A percentile compares a stretch with the other conserved stretches of the same genome.
Evolutionary conservation across 2,113 vertebrate genomes (phyloP).

Genomic region (Vidua macroura): DNA sequence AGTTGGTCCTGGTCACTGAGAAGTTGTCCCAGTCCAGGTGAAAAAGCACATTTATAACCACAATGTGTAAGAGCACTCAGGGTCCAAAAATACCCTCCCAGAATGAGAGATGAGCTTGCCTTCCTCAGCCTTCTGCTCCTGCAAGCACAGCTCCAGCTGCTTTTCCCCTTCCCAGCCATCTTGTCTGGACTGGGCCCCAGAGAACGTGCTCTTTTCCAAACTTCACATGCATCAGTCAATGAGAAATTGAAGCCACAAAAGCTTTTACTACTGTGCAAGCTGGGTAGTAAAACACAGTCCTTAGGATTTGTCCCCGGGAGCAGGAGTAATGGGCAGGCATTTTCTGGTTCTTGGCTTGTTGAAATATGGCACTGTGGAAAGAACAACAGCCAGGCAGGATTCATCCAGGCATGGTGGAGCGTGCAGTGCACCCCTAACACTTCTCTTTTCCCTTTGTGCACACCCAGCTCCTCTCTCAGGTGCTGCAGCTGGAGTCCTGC

Average conservation of each 20-base stretch:
- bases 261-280: neutral
- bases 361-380: neutral
- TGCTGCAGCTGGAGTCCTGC: conserved; percentile 78
- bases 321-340: neutral
- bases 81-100: neutral
- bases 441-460: neutral
- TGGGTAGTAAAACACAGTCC: neutral
- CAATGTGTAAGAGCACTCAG: accelerated
- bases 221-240: neutral
- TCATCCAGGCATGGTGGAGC: neutral
- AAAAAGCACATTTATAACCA: neutral
- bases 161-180: neutral
- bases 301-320: neutral
- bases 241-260: neutral
- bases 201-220: neutral
- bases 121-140: neutral
- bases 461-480: conserved; percentile 69
- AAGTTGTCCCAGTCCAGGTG: neutral
- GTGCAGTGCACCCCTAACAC: neutral
- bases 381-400: neutral
- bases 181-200: neutral
- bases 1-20: neutral
- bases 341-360: neutral
- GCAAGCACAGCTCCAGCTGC: neutral
- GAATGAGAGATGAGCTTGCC: neutral